Evolutionary conservation across 2,797 vertebrate genomes (phyloP).

Genomic region (Argentina silus): DNA sequence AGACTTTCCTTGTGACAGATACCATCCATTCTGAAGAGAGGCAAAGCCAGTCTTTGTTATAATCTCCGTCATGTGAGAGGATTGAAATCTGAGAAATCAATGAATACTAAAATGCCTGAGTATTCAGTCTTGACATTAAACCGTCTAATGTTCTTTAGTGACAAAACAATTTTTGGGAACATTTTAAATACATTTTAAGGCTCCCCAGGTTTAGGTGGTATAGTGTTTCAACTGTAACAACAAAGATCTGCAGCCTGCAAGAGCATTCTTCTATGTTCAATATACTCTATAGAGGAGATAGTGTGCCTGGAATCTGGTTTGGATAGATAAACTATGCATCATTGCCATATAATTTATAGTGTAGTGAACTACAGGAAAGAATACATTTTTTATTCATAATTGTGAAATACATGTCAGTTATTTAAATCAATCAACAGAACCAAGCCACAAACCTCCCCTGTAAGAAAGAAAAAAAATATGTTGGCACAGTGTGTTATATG

Average conservation of each 20-base stretch:
- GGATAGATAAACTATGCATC: no score
- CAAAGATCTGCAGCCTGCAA: no score
- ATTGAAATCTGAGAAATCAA: slow-evolving; percentile 43
- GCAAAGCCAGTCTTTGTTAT: slow-evolving; percentile 54
- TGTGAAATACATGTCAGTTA: background rate
- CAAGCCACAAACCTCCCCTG: no score
- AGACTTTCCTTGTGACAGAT: slow-evolving; percentile 59
- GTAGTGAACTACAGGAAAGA: no score
- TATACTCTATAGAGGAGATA: no score
- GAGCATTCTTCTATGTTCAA: no score
- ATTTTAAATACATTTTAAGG: background rate
- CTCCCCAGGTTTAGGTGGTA: background rate
- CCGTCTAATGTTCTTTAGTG: background rate
- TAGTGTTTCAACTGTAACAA: background rate
- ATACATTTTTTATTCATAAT: background rate
- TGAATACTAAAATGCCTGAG: background rate
- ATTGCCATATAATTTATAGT: no score
- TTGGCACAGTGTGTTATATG: slow-evolving; percentile 2
- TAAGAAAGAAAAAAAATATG: background rate
- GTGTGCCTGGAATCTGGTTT: no score
- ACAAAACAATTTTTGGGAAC: no score
- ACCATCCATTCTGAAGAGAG: slow-evolving; percentile 40
- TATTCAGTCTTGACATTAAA: background rate
- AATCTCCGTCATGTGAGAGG: slow-evolving; percentile 45
- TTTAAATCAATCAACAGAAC: no score